Evolutionary conservation across 1,140 invertebrate species (phyloP), one percentile per base, ranked within the genome.

Genomic region (Heliconius hermathena): DNA sequence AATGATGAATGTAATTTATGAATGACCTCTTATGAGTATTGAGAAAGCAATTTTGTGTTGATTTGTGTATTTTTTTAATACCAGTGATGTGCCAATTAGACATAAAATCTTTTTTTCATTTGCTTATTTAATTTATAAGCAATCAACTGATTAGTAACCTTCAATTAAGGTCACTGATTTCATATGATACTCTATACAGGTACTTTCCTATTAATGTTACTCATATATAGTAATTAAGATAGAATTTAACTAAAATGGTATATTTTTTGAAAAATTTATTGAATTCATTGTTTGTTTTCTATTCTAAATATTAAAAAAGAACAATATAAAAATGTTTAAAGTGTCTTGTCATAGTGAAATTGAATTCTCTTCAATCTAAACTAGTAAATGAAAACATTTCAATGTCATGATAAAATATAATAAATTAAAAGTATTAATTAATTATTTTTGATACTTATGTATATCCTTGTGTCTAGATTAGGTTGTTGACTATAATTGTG

Each of bases 401-500:
- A 60, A 22, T 60, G 54, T 60, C 54, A 60, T 60, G 54, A 26
- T 60, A 22, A 26, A 22, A 9, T 22, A 60, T 11, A 60, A 60
- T 22, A 60, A 11, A 8, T n/a, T 60, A 13, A 16, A 36, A 46
- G 4, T 22, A 3, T 22, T 60, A 22, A n/a, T n/a, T 22, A 60
- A 60, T 60, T 60, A 60, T 60, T 60, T 60, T 22, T 60, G 57
- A 60, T 60, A 60, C n/a, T 60, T 22, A 26, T 36, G 33, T 36
- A 36, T 60, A 60, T 26, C n/a, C 9, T 26, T 9, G 26, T 26
- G 26, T n/a, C 3, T 76, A 66, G 57, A 41, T 70, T 76, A 70
- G 66, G 74, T 9, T 33, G 41, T 76, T 66, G 73, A 54, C 11
- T 52, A 74, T 18, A 49, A 71, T 66, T 29, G 3, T 29, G 8